A percentile compares a stretch with the other conserved stretches of the same genome.
These are phyloP conservation scores for Notiomystis cincta DNA, from an alignment of 2,113 vertebrate species.

Conservation along the genomic window DNA sequence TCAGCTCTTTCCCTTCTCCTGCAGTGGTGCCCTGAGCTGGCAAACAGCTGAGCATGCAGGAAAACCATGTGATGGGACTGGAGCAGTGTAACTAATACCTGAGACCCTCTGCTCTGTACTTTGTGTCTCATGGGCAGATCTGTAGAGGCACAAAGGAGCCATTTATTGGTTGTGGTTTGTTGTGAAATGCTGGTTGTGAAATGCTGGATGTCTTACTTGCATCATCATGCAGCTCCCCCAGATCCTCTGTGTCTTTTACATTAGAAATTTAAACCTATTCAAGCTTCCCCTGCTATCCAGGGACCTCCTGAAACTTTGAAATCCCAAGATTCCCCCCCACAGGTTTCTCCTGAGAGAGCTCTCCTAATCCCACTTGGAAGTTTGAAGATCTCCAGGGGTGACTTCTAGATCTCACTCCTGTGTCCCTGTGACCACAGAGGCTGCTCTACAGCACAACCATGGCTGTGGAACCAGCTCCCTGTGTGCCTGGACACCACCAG, in stretches of 20 bases:
- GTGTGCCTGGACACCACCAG: not conserved
- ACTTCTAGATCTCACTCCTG: not conserved
- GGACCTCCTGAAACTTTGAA: not conserved
- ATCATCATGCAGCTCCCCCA: not conserved
- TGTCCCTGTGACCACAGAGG: not conserved
- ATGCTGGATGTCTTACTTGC: not conserved
- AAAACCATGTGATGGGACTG: not conserved
- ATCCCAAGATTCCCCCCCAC: not conserved
- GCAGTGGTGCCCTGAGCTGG: rapidly evolving
- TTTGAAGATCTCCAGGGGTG: not conserved
- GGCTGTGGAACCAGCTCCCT: not conserved
- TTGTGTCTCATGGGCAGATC: not conserved
- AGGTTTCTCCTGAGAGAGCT: not conserved
- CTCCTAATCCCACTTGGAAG: not conserved
- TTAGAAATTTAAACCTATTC: not conserved
- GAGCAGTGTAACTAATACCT: too few relatives aligned
- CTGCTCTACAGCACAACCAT: not conserved
- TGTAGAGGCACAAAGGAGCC: not conserved
- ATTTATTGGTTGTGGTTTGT: not conserved
- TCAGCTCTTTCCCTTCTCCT: not conserved
- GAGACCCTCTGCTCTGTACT: not conserved
- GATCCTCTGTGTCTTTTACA: not conserved
- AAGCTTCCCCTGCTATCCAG: not conserved
- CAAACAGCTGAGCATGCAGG: rapidly evolving
- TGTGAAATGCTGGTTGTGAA: not conserved